Evolutionary conservation across 2,797 vertebrate species (phyloP).

Genomic region (Cichlasoma orientale): DNA sequence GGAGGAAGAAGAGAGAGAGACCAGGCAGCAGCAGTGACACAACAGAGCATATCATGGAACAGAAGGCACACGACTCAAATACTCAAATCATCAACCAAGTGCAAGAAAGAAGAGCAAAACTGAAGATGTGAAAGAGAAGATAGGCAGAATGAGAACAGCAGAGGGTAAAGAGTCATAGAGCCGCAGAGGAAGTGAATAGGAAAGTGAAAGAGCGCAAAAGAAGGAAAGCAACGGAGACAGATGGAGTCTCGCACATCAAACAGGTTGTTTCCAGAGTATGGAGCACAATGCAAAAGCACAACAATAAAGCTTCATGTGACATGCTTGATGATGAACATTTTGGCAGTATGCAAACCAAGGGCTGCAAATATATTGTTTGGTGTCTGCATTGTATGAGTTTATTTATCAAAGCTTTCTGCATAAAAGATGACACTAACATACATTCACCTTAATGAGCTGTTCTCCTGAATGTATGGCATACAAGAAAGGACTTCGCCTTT

Average conservation of each 20-base stretch:
- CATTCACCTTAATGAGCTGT: conserved; percentile 24
- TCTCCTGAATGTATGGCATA: conserved; percentile 23
- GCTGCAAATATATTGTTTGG: conserved; percentile 59
- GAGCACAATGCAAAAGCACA: conserved; percentile 30
- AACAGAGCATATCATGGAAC: conserved; percentile 85
- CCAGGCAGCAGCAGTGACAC: conserved; percentile 84
- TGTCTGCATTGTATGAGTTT: conserved; percentile 7
- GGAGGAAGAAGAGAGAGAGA: conserved; percentile 70
- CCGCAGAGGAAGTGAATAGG: conserved; percentile 28
- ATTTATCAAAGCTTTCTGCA: conserved; percentile 67
- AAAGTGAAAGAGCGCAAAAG: conserved; percentile 33
- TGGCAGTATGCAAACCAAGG: conserved; percentile 73
- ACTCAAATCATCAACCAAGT: conserved; percentile 75
- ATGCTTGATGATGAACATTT: conserved; percentile 27
- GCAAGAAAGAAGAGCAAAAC: conserved; percentile 60
- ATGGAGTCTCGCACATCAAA: not conserved
- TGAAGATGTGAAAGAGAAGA: conserved; percentile 53
- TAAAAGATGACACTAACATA: conserved; percentile 22
- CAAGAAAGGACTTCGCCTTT: conserved; percentile 9
- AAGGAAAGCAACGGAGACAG: conserved; percentile 15
- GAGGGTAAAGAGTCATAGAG: conserved; percentile 32
- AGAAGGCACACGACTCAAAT: conserved; percentile 80
- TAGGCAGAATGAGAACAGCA: conserved; percentile 36
- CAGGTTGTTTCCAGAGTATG: conserved; percentile 28
- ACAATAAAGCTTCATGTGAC: conserved; percentile 48